Evolutionary conservation across 2,888 invertebrate genomes (phyloP), one percentile per base, ranked within the genome.

Genomic region (Aethes cnicana): DNA sequence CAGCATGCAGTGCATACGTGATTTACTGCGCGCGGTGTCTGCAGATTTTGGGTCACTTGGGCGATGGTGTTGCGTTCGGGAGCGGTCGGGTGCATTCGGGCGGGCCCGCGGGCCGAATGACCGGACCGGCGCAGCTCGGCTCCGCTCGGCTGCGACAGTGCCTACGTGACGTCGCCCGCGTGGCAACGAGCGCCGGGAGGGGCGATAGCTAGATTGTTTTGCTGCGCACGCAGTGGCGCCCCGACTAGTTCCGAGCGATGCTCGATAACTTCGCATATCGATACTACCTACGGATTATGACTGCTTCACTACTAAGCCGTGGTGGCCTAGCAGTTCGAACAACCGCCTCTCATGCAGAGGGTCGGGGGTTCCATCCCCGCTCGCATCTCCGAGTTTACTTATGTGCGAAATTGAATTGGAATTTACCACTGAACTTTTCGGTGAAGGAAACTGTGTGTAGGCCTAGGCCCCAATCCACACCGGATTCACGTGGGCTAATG

Each of bases 101-200:
- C n/a, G n/a, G n/a, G n/a, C n/a, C n/a, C n/a, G n/a, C n/a, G n/a
- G n/a, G n/a, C n/a, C n/a, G n/a, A n/a, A n/a, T n/a, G n/a, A n/a
- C n/a, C n/a, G n/a, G n/a, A n/a, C n/a, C n/a, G 21, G 37, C 12
- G 9, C 12, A n/a, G 16, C 16, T 14, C 17, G 25, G 36, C 30
- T 21, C 30, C 9, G 21, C 20, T 20, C 16, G 7, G 7, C 33
- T 26, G 17, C 4, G 17, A 43, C 28, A 30, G 16, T 25, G 89
- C 86, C 87, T 89, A 89, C 89, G 88, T 89, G 88, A 89, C 88
- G 79, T 64, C 68, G 75, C 57, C 82, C 85, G 81, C 88, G 89
- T 88, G 86, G 78, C 73, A 53, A n/a, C n/a, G n/a, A 69, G 71
- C 65, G 63, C 57, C 52, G 20, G 47, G 61, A 62, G 69, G 71